Base-by-base conservation (phyloP, 64 coral and sea anemone genomes). In the Pocillopora damicornis region DNA sequence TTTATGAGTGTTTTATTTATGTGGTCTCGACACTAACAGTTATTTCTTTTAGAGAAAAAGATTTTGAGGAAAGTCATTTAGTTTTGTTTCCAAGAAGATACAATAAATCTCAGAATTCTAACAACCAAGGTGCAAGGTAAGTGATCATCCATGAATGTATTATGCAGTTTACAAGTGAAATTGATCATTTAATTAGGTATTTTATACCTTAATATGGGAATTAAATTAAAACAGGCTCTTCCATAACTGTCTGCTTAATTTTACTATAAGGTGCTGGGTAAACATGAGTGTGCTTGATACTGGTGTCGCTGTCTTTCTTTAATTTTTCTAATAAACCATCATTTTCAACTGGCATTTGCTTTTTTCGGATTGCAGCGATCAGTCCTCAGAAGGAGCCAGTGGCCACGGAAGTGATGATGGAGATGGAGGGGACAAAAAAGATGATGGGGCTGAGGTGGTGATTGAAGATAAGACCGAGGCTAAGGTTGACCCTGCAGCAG, bases 391-490 rank as follows among this genome's bases (percentile, higher is more conserved):
- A 22, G 86, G 91, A 58, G 87, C 77, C 45, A 93, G 76, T 90
- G 83, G 84, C 15, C 80, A 88, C 30, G 73, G 86, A 58, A 88
- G 92, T 90, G 90, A 89, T 79, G 73, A 88, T 79, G 84, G 87
- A 89, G 91, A 93, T 79, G 84, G 74, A 86, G 78, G 83, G 15
- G 86, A 83, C 26, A 86, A 81, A 22, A 94, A 94, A 77, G 87
- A 89, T 75, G 90, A 92, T 57, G 88, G 86, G 7, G 68, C 87
- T 22, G 97, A 99, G 4, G 79, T 89, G 1, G 88, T 99, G 30
- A 93, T 95, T 88, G 97, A 99, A 74, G 97, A 99, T 56, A 95
- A 99, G 69, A 76, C 91, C 15, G 97, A 88, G 15, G 71, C 71
- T 1, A 79, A 87, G n/a, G 63, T 74, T 1, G 93, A 95, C 67